Base-by-base conservation (phyloP, 1,140 invertebrate species). In the Pachypsylla venusta region DNA sequence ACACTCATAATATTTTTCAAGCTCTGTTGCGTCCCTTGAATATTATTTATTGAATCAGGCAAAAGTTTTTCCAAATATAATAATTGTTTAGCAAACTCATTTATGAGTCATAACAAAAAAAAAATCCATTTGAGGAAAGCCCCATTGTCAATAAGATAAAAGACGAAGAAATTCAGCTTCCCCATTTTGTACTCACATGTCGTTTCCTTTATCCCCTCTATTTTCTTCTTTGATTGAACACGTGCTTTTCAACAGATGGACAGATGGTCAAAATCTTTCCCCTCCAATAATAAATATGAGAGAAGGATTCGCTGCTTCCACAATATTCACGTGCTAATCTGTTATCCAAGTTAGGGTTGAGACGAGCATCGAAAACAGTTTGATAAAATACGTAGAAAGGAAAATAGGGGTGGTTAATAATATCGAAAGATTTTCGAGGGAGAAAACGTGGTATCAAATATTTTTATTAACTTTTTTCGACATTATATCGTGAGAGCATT, bases 221-320 rank as follows among this genome's bases (percentile, higher is more conserved):
- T 22, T 22, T 22, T 48, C 42, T 4, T 19, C 22, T 48, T 48
- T 19, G 42, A 48, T 10, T 48, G 42, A 48, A 48, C 42, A 48
- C 42, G 42, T 48, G 42, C 42, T 48, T 48, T 48, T 48, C 42
- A 48, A 48, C 42, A 48, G 42, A 48, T 48, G 42, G 42, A 19
- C 42, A 48, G n/a, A n/a, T 48, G 7, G n/a, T 19, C 4, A n/a
- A 19, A n/a, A 19, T 19, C 3, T 48, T 5, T 19, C 42, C 42
- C 22, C 42, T 48, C 22, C n/a, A n/a, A n/a, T n/a, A n/a, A n/a
- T n/a, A n/a, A n/a, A n/a, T n/a, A n/a, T n/a, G n/a, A n/a, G n/a
- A n/a, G n/a, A n/a, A n/a, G n/a, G n/a, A n/a, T n/a, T n/a, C n/a
- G n/a, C n/a, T n/a, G n/a, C n/a, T n/a, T n/a, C n/a, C n/a, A n/a